Percentiles rank a stretch among this genome's conserved stretches.
These are phyloP conservation scores for Danio tinwini DNA, from an alignment of 2,797 vertebrate genomes.

Conservation along the genomic window DNA sequence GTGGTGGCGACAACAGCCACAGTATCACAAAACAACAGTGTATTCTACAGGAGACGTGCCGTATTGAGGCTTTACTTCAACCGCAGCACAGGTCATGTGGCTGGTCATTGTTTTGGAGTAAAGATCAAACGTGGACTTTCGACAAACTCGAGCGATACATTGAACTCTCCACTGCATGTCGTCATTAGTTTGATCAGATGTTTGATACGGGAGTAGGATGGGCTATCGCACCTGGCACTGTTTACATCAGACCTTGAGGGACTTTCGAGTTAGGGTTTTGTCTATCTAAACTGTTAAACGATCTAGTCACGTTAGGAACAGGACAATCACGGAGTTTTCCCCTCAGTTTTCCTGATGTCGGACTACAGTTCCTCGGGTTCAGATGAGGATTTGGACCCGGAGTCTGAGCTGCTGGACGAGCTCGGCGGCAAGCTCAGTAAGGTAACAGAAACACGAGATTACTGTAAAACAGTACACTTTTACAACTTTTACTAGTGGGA, in stretches of 20 bases:
- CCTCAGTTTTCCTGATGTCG: slow-evolving; percentile 80
- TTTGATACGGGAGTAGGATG: slow-evolving; percentile 27
- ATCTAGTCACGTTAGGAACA: background rate
- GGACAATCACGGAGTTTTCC: background rate
- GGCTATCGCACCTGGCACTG: slow-evolving; percentile 37
- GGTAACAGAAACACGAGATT: slow-evolving; percentile 69
- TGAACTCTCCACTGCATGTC: background rate
- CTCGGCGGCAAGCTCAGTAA: slow-evolving; percentile 92
- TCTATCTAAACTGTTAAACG: background rate
- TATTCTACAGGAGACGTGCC: background rate
- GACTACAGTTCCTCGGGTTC: slow-evolving; percentile 95
- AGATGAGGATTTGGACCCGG: slow-evolving; percentile 94
- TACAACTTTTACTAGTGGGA: background rate
- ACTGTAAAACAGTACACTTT: background rate
- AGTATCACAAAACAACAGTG: background rate
- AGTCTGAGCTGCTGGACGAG: slow-evolving; percentile 89
- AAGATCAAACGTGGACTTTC: background rate
- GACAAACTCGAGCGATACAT: background rate
- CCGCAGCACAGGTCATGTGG: background rate
- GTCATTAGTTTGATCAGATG: slow-evolving; percentile 25
- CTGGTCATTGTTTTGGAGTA: background rate
- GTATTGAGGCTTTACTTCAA: background rate
- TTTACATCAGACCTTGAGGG: slow-evolving; percentile 9
- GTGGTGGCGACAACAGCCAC: background rate
- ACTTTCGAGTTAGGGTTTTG: background rate